Percentiles rank a stretch among this genome's conserved stretches.
Evolutionary conservation across 2,888 invertebrate genomes (phyloP).

Genomic region (Neria commutata): DNA sequence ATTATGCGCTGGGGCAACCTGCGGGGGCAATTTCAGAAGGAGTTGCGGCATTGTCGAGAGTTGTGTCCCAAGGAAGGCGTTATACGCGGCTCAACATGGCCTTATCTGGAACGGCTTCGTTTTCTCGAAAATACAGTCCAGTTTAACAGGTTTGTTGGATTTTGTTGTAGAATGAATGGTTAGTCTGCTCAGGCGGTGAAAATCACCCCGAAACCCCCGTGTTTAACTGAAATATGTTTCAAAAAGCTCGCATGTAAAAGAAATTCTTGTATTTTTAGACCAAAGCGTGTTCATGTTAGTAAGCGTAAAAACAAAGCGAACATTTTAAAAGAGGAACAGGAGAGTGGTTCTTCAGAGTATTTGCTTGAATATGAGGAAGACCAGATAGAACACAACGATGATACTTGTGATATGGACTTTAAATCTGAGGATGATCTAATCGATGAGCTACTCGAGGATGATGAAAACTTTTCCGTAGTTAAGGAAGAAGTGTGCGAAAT

Average conservation of each 20-base stretch:
- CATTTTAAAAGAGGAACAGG: neutral
- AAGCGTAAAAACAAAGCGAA: slow-evolving; percentile 22
- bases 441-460: slow-evolving; percentile 39
- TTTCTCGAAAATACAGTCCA: slow-evolving; percentile 38
- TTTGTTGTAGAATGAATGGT: neutral
- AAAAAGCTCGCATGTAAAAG: too few species aligned
- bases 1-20: slow-evolving; percentile 53
- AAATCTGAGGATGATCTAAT: slow-evolving; percentile 12
- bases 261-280: too few species aligned
- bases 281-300: slow-evolving; percentile 16
- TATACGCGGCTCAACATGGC: slow-evolving; percentile 47
- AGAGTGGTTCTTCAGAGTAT: too few species aligned
- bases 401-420: too few species aligned
- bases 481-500: slow-evolving; percentile 30
- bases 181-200: neutral
- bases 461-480: slow-evolving; percentile 16
- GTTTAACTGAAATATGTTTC: neutral
- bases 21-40: slow-evolving; percentile 50
- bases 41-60: slow-evolving; percentile 38
- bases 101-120: slow-evolving; percentile 43
- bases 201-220: slow-evolving; percentile 7
- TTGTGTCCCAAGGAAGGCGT: slow-evolving; percentile 37
- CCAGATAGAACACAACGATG: too few species aligned
- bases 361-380: too few species aligned
- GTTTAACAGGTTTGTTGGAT: slow-evolving; percentile 19